Percentiles rank a stretch among this genome's conserved stretches.
Conservation (phyloP, 2,888 invertebrate species). For the Xylota sylvarum region DNA sequence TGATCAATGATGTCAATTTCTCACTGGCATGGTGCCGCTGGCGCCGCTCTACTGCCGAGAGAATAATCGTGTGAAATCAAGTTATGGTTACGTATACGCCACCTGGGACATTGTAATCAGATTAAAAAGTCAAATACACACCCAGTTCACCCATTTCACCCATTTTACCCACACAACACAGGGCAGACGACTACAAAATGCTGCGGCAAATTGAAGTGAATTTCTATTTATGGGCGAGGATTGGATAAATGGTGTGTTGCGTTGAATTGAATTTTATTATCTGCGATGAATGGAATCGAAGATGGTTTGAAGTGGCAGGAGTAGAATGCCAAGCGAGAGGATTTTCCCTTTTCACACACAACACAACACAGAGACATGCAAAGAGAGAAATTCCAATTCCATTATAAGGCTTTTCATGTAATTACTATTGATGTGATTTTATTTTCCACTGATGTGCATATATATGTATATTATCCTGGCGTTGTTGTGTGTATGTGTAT, state of each 20-base stretch:
- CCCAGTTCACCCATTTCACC: neutral
- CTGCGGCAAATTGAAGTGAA: conserved; percentile 41
- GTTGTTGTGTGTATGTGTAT: neutral
- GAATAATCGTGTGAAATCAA: conserved; percentile 66
- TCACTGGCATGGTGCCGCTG: conserved; percentile 9
- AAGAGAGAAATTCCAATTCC: conserved; percentile 48
- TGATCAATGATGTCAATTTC: conserved; percentile 64
- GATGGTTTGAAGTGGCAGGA: conserved; percentile 38
- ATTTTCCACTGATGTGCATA: neutral
- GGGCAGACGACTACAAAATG: conserved; percentile 4
- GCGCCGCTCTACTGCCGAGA: conserved; percentile 14
- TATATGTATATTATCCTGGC: too few species aligned
- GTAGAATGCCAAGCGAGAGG: conserved; percentile 46
- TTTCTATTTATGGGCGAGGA: conserved; percentile 41
- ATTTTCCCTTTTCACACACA: conserved; percentile 13
- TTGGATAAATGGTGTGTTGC: conserved; percentile 65
- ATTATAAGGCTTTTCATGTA: conserved; percentile 64
- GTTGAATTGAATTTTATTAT: conserved; percentile 74
- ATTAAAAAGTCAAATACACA: conserved; percentile 60
- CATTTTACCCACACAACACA: neutral
- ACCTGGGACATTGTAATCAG: conserved; percentile 67
- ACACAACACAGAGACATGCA: neutral
- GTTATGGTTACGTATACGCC: conserved; percentile 61
- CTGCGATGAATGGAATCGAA: conserved; percentile 31
- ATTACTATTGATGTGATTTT: conserved; percentile 73